Conservation (phyloP, 2,888 invertebrate species). For the Therioaphis trifolii region DNA sequence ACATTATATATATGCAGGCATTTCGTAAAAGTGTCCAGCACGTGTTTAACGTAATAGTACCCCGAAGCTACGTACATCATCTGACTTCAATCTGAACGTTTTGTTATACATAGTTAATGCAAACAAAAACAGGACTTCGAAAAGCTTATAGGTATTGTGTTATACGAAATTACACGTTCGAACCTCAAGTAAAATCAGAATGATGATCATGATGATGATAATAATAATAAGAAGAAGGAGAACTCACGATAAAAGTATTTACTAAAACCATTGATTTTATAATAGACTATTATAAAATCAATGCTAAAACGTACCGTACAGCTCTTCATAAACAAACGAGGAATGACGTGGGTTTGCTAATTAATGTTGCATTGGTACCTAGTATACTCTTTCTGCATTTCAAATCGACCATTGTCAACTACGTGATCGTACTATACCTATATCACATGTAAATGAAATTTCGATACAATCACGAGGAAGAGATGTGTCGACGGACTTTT, state of each 20-base stretch:
- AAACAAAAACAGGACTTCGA: not conserved
- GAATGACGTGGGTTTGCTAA: conserved; percentile 21
- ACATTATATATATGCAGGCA: not conserved
- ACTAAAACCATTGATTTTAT: too few relatives aligned
- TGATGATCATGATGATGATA: too few relatives aligned
- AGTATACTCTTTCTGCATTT: not conserved
- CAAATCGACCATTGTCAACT: not conserved
- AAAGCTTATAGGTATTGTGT: too few relatives aligned
- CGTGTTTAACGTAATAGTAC: not conserved
- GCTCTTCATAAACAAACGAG: not conserved
- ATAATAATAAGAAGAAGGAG: not conserved
- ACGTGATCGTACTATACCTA: not conserved
- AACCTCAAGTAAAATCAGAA: too few relatives aligned
- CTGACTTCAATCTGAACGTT: not conserved
- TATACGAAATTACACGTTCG: too few relatives aligned
- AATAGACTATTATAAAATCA: too few relatives aligned
- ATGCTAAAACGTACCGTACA: too few relatives aligned
- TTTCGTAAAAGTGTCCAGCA: not conserved
- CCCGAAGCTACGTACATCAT: not conserved
- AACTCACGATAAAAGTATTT: not conserved
- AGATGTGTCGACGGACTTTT: not conserved
- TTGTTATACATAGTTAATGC: not conserved
- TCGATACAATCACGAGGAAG: not conserved
- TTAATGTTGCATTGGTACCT: not conserved
- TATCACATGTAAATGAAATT: not conserved